Percentiles rank a stretch among this genome's conserved stretches.
Conservation (phyloP, 2,797 vertebrate genomes). For the Chaunax sp. region DNA sequence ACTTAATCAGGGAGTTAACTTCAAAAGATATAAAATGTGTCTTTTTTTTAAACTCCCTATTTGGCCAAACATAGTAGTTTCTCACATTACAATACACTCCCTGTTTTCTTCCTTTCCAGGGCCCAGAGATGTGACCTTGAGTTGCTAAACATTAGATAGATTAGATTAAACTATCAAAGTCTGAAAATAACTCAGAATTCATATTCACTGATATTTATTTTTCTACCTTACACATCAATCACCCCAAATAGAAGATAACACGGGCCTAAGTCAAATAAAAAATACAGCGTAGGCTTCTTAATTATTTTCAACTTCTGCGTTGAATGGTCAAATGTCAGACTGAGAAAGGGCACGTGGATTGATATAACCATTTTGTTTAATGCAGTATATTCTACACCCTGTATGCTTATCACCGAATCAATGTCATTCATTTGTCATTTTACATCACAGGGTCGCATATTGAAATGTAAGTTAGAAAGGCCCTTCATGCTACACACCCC, state of each 20-base stretch:
- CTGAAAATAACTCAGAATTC: background rate
- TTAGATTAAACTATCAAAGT: conserved; percentile 14
- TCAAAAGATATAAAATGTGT: background rate
- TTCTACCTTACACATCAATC: background rate
- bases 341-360: background rate
- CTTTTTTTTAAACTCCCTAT: background rate
- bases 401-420: background rate
- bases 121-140: conserved; percentile 10
- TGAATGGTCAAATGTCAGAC: background rate
- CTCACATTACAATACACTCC: background rate
- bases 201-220: background rate
- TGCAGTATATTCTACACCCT: too few relatives aligned
- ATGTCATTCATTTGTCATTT: background rate
- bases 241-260: background rate
- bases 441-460: background rate
- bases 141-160: conserved; percentile 6
- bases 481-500: background rate
- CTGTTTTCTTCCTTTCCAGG: conserved; percentile 21
- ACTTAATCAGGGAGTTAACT: background rate
- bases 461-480: background rate
- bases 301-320: background rate
- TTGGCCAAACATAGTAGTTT: background rate
- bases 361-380: background rate
- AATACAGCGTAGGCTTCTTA: background rate
- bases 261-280: background rate